These are phyloP conservation scores for Oryzias javanicus DNA, from an alignment of 2,113 vertebrate genomes.

Conservation along the genomic window DNA sequence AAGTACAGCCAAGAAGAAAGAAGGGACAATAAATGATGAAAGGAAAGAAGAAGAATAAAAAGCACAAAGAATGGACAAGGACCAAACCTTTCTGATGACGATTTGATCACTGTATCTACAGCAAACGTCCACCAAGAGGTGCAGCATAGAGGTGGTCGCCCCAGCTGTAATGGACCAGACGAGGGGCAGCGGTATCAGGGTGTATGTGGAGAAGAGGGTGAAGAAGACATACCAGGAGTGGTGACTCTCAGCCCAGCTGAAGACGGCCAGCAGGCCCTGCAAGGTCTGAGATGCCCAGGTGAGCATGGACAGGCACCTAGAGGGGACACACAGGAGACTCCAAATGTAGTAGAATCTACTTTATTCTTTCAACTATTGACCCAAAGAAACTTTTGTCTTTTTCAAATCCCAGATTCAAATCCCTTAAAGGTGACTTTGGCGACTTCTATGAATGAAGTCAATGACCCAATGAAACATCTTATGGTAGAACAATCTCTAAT, in stretches of 20 bases:
- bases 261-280: conserved; percentile 55
- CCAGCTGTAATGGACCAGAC: conserved; percentile 65
- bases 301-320: conserved; percentile 58
- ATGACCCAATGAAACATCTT: too few species aligned
- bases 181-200: conserved; percentile 67
- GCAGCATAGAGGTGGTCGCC: conserved; percentile 49
- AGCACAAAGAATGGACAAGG: not conserved
- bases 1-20: conserved; percentile 12
- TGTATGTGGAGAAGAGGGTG: conserved; percentile 68
- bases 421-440: too few species aligned
- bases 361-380: too few species aligned
- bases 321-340: too few species aligned
- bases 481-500: too few species aligned
- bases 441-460: too few species aligned
- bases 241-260: conserved; percentile 54
- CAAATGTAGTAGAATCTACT: too few species aligned
- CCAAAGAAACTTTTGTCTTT: too few species aligned
- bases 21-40: not conserved
- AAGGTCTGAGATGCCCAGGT: conserved; percentile 68
- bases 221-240: conserved; percentile 73
- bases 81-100: conserved; percentile 51
- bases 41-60: not conserved
- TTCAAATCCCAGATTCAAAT: too few species aligned
- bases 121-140: conserved; percentile 58
- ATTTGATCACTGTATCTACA: conserved; percentile 35